phyloP scores from a whole-genome alignment of 2,888 invertebrate species.

The Xylophagus ater region DNA sequence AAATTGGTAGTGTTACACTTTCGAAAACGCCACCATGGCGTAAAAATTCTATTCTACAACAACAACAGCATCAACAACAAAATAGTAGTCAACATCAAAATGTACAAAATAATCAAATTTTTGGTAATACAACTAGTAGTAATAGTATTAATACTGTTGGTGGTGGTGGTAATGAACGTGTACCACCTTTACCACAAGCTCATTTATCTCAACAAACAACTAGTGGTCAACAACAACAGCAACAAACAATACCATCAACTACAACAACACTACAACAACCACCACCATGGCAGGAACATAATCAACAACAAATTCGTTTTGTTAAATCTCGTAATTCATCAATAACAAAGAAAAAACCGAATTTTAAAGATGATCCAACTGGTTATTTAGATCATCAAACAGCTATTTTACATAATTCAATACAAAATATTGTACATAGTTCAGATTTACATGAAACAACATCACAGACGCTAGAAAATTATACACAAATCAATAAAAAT shows the following conservation, averaged over 20 bases:
- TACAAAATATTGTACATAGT: slow-evolving; percentile 44
- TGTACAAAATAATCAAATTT: not conserved
- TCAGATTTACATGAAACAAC: slow-evolving; percentile 23
- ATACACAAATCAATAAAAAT: not conserved
- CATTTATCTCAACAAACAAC: slow-evolving; percentile 18
- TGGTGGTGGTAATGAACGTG: slow-evolving; percentile 21
- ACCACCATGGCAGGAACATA: slow-evolving; percentile 19
- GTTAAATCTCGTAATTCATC: slow-evolving; percentile 10
- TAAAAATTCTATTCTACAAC: slow-evolving; percentile 19
- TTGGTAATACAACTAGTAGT: no score
- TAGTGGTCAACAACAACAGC: slow-evolving; percentile 3
- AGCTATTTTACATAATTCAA: slow-evolving; percentile 71
- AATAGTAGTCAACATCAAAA: not conserved
- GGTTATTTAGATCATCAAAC: slow-evolving; percentile 88
- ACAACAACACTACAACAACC: slow-evolving; percentile 8
- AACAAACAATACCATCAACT: not conserved
- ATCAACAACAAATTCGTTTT: slow-evolving; percentile 4
- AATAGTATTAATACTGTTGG: no score
- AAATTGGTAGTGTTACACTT: slow-evolving; percentile 22
- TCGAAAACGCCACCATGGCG: slow-evolving; percentile 26
- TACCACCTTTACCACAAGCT: slow-evolving; percentile 24
- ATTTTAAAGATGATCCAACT: slow-evolving; percentile 84
- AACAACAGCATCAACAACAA: slow-evolving; percentile 6
- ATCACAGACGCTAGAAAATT: not conserved
- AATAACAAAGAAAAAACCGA: slow-evolving; percentile 44